Percentiles rank a stretch among this genome's conserved stretches.
Conservation (phyloP, 2,113 vertebrate genomes). For the Phodopus roborovskii region DNA sequence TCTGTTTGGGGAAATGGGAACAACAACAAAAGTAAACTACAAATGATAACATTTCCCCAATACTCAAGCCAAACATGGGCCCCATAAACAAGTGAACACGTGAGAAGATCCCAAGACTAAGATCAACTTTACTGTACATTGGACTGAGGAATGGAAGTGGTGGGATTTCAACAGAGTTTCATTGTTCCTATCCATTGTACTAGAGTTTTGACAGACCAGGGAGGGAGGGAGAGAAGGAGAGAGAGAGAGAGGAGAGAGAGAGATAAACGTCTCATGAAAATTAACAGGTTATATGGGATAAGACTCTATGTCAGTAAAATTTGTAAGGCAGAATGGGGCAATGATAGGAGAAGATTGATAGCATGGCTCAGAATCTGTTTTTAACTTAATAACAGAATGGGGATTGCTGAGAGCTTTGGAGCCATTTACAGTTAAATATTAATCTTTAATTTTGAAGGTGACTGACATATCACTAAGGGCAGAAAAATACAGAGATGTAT, state of each 20-base stretch:
- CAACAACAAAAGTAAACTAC: not conserved
- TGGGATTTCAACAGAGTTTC: not conserved
- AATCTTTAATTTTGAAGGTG: not conserved
- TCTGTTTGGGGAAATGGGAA: not conserved
- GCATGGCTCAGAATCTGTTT: not conserved
- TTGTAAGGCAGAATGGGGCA: not conserved
- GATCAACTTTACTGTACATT: not conserved
- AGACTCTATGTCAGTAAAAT: not conserved
- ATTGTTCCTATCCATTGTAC: no score
- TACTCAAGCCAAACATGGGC: not conserved
- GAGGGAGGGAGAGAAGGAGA: no score
- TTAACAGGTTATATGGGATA: not conserved
- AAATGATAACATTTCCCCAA: not conserved
- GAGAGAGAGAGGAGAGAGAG: not conserved
- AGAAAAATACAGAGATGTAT: not conserved
- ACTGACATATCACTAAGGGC: not conserved
- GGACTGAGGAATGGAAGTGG: not conserved
- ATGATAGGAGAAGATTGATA: not conserved
- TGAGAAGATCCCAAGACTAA: not conserved
- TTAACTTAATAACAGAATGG: conserved; percentile 20
- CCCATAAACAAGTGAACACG: not conserved
- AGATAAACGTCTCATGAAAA: not conserved
- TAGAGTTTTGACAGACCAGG: not conserved
- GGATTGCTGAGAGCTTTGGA: not conserved
- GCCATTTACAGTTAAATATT: not conserved